A percentile compares a stretch with the other conserved stretches of the same genome.
These are phyloP conservation scores for Drosophila kohkoa DNA, from an alignment of 1,140 invertebrate species.

Conservation along the genomic window DNA sequence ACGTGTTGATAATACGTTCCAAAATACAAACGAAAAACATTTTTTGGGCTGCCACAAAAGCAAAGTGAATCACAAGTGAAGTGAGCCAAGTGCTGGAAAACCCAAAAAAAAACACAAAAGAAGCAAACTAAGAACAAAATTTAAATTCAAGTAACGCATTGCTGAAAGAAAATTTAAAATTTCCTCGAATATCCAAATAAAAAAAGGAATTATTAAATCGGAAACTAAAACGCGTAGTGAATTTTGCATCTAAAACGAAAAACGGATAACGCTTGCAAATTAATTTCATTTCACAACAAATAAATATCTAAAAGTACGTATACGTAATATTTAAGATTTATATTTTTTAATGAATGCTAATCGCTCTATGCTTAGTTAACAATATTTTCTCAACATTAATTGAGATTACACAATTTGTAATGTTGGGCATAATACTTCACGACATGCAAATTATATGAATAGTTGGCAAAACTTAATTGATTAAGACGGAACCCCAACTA, in stretches of 20 bases:
- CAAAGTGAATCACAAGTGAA: slow-evolving; percentile 72
- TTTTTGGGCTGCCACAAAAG: slow-evolving; percentile 58
- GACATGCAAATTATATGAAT: slow-evolving; percentile 6
- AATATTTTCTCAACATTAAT: slow-evolving; percentile 8
- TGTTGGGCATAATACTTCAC: slow-evolving; percentile 1
- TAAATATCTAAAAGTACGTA: slow-evolving; percentile 54
- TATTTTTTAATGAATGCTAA: background rate
- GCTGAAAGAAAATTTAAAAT: slow-evolving; percentile 16
- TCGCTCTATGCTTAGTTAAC: background rate
- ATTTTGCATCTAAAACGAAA: slow-evolving; percentile 1
- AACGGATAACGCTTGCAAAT: slow-evolving; percentile 20
- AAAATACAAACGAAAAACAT: slow-evolving; percentile 1
- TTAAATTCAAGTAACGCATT: slow-evolving; percentile 11
- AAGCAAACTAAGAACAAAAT: background rate
- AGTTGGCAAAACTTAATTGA: slow-evolving; percentile 14
- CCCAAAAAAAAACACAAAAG: slow-evolving; percentile 21
- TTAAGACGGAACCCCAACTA: background rate
- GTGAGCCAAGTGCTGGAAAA: slow-evolving; percentile 60
- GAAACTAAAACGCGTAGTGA: slow-evolving; percentile 20
- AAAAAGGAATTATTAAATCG: slow-evolving; percentile 23
- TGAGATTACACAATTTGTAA: slow-evolving; percentile 17
- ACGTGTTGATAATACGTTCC: slow-evolving; percentile 71
- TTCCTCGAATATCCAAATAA: background rate
- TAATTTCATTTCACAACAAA: slow-evolving; percentile 28
- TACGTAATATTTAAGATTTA: slow-evolving; percentile 43